Conservation (phyloP, 2,888 invertebrate genomes). For the Cylloceria caligata region DNA sequence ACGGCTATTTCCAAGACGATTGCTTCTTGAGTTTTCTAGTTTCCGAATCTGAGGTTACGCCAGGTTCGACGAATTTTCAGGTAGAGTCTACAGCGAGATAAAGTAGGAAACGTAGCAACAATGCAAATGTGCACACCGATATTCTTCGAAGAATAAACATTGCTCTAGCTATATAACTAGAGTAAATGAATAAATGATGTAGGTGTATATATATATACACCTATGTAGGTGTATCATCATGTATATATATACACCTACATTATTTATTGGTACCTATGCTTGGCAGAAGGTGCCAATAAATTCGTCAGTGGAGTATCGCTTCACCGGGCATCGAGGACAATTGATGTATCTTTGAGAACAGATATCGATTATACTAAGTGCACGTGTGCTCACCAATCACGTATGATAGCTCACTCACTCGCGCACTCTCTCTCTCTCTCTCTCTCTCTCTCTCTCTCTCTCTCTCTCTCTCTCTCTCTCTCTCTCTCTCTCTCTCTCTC, state of each 20-base stretch:
- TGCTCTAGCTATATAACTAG: slow-evolving; percentile 4
- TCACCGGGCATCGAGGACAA: slow-evolving; percentile 30
- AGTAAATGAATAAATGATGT: too few relatives aligned
- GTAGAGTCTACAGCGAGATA: neutral
- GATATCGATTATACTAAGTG: slow-evolving; percentile 55
- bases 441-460: too few relatives aligned
- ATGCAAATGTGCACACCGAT: neutral
- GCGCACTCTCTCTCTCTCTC: too few relatives aligned
- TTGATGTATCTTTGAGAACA: slow-evolving; percentile 35
- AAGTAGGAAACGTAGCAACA: neutral
- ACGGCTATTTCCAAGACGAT: neutral
- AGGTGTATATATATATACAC: too few relatives aligned
- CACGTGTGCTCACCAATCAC: slow-evolving; percentile 16
- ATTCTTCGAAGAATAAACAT: slow-evolving; percentile 1
- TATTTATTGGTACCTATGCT: slow-evolving; percentile 5
- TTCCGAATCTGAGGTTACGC: neutral
- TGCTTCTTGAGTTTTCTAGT: neutral
- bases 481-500: too few relatives aligned
- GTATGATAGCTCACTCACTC: neutral
- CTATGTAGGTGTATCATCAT: too few relatives aligned
- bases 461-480: too few relatives aligned
- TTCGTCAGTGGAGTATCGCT: slow-evolving; percentile 4
- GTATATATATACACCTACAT: neutral
- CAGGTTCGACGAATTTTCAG: neutral
- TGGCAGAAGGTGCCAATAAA: slow-evolving; percentile 36